Conservation (phyloP, 2,797 vertebrate species). For the Eupleurogrammus muticus region DNA sequence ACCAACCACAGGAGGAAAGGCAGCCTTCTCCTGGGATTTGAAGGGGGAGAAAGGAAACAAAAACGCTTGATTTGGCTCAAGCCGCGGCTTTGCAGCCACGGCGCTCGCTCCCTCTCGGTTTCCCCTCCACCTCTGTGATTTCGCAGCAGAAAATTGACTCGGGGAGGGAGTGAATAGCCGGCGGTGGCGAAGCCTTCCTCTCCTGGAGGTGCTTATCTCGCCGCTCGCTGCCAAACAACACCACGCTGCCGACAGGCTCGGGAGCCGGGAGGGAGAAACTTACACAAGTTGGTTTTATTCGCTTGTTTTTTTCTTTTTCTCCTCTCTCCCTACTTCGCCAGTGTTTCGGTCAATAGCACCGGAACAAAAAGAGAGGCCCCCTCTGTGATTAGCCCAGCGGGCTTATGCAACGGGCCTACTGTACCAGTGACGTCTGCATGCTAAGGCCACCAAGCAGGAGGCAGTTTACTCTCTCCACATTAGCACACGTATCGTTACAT, state of each 20-base stretch:
- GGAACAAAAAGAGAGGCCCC: constrained; percentile 55
- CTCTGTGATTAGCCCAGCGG: constrained; percentile 50
- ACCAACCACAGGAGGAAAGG: constrained; percentile 50
- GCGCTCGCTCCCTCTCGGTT: constrained; percentile 38
- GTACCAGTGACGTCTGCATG: constrained; percentile 22
- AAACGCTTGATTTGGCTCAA: constrained; percentile 69
- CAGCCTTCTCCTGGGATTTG: constrained; percentile 48
- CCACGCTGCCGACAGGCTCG: constrained; percentile 27
- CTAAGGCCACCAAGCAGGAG: constrained; percentile 18
- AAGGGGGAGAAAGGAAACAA: constrained; percentile 50
- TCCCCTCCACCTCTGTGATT: constrained; percentile 46
- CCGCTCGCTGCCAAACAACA: constrained; percentile 34
- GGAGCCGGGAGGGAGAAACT: constrained; percentile 6
- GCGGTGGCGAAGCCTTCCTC: constrained; percentile 49
- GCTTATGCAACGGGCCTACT: constrained; percentile 27
- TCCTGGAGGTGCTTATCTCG: constrained; percentile 29
- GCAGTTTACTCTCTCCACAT: constrained; percentile 9
- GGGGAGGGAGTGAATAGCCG: constrained; percentile 44
- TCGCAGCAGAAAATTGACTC: constrained; percentile 65
- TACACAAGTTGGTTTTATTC: constrained; percentile 38
- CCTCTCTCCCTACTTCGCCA: background rate
- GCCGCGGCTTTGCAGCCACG: constrained; percentile 59
- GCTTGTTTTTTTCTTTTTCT: constrained; percentile 27
- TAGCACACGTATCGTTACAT: constrained; percentile 22
- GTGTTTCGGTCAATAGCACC: constrained; percentile 48